Base-by-base conservation (phyloP, 2,888 invertebrate genomes). In the Dione vanillae region DNA sequence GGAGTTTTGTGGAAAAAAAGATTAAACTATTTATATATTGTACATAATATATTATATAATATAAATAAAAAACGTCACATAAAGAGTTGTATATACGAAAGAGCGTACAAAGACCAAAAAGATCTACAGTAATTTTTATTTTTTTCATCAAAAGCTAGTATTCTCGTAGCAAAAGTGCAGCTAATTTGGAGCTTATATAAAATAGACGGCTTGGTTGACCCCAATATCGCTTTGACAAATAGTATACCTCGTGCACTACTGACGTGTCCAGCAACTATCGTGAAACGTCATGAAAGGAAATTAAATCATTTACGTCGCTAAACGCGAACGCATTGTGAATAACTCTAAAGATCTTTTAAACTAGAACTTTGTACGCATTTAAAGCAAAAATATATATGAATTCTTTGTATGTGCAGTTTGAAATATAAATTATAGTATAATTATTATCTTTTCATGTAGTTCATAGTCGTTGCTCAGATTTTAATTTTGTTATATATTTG, bases 171-270 rank as follows among this genome's bases (percentile, higher is more conserved):
- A 68, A 68, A 68, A 62, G 45, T 27, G 67, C 52, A 45, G 68
- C 52, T 68, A 68, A 68, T 68, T 68, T 68, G 37, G 41, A 45
- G 62, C 68, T 68, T 68, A 68, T 68, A 62, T 62, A 62, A 45
- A 68, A 54, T 62, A 27, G 61, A 49, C 58, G 43, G 61, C 62
- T 61, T n/a, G 68, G 61, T 37, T 68, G 68, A 68, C 68, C 68
- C 52, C 61, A 61, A 68, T 68, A 62, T 68, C 12, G 40, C 47
- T 49, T 64, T 49, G 19, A 49, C 49, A 49, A 49, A 37, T 51
- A 40, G 37, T 19, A 64, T 64, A 20, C 16, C 37, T 16, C 12
- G 12, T 14, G 14, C 12, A 14, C 12, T 14, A 16, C 20, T 19
- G 14, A 37, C 37, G 16, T 49, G 49, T 40, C 37, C 49, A 49